These are phyloP conservation scores for Uromys caudimaculatus DNA, from an alignment of 2,797 vertebrate genomes.

Conservation along the genomic window DNA sequence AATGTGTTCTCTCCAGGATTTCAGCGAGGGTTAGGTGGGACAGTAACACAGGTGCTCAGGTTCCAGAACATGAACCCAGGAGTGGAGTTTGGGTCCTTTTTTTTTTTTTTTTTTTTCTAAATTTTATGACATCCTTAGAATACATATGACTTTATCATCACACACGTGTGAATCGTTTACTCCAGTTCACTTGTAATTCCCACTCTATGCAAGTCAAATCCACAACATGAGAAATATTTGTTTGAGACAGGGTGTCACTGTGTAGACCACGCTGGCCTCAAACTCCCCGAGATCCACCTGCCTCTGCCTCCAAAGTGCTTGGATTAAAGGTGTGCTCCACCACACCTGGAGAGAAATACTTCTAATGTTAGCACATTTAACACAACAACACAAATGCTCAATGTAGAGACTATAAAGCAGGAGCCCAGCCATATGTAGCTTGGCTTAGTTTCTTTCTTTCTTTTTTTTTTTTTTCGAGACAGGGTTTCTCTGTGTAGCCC, in stretches of 20 bases:
- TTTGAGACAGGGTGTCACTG: neutral
- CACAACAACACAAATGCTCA: neutral
- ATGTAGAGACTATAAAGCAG: neutral
- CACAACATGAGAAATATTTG: neutral
- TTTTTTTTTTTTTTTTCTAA: neutral
- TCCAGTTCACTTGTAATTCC: neutral
- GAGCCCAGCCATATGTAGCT: neutral
- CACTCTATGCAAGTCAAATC: neutral
- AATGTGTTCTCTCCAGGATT: neutral
- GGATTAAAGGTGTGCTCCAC: neutral
- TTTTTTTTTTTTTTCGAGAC: too few species aligned
- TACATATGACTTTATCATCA: neutral
- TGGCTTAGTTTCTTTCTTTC: neutral
- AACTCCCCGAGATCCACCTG: neutral
- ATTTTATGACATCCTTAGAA: slow-evolving; percentile 17
- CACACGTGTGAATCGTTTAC: neutral
- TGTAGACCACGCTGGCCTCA: neutral
- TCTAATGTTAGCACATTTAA: neutral
- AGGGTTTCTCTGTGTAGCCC: too few species aligned
- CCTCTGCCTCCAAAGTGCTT: neutral
- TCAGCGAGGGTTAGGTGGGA: neutral
- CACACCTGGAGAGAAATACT: neutral
- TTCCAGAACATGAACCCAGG: neutral
- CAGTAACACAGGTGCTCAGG: neutral
- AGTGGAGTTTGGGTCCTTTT: neutral